phyloP scores from a whole-genome alignment of 2,888 invertebrate genomes.

The Seladonia tumulorum region DNA sequence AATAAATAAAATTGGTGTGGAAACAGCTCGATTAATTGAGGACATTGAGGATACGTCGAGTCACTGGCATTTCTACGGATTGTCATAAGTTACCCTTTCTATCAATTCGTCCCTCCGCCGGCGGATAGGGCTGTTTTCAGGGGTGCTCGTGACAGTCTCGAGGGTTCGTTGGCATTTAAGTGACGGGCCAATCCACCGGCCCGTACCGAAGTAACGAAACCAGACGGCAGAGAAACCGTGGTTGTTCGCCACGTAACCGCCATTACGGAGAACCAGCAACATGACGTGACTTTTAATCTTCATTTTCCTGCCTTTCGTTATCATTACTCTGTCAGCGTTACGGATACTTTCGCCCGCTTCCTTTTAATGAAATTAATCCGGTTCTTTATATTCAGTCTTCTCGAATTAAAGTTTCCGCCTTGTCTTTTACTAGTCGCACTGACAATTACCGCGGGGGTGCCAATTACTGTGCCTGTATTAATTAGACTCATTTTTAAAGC shows the following conservation, averaged over 20 bases:
- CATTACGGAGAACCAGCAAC: constrained; percentile 51
- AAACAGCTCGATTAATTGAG: background rate
- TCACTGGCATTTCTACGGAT: constrained; percentile 66
- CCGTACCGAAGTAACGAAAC: constrained; percentile 73
- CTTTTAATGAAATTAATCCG: constrained; percentile 16
- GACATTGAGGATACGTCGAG: constrained; percentile 3
- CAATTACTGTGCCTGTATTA: too few relatives aligned
- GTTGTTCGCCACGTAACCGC: constrained; percentile 32
- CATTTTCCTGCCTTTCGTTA: constrained; percentile 32
- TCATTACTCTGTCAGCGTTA: background rate
- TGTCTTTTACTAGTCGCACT: too few relatives aligned
- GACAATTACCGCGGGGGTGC: background rate
- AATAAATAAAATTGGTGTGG: too few relatives aligned
- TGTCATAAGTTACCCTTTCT: constrained; percentile 64
- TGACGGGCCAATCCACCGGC: constrained; percentile 73
- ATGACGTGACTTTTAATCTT: constrained; percentile 55
- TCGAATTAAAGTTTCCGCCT: background rate
- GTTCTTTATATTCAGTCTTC: background rate
- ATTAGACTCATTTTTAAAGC: too few relatives aligned
- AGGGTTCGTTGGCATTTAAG: constrained; percentile 79
- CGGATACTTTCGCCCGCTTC: background rate
- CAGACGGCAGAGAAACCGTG: constrained; percentile 51
- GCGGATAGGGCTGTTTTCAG: constrained; percentile 45
- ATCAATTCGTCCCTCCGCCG: constrained; percentile 20
- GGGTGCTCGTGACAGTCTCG: constrained; percentile 45